Conservation (phyloP, 2,888 invertebrate species). For the Eilema sororculum region DNA sequence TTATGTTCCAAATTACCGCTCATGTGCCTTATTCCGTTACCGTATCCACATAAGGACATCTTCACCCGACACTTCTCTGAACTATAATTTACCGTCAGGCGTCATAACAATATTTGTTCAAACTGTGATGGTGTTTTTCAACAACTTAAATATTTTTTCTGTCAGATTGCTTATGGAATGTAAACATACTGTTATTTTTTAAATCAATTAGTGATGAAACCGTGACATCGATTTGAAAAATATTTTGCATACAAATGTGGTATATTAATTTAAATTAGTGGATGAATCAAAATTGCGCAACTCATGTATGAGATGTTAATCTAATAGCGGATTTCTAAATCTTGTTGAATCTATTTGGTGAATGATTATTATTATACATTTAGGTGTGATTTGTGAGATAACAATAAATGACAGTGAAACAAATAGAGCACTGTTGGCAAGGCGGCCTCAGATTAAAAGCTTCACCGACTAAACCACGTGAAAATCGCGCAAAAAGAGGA, state of each 20-base stretch:
- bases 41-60: conserved; percentile 35
- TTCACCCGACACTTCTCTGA: conserved; percentile 27
- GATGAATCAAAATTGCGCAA: conserved; percentile 39
- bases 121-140: conserved; percentile 21
- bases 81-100: conserved; percentile 32
- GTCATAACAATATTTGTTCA: conserved; percentile 40
- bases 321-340: conserved; percentile 36
- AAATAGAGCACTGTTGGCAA: conserved; percentile 77
- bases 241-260: conserved; percentile 41
- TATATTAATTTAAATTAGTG: conserved; percentile 41
- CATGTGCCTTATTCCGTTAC: conserved; percentile 38
- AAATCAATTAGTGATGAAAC: conserved; percentile 49
- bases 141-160: conserved; percentile 20
- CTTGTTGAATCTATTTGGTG: conserved; percentile 14
- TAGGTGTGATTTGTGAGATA: conserved; percentile 32
- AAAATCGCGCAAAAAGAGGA: conserved; percentile 86
- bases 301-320: conserved; percentile 34
- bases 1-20: conserved; percentile 38
- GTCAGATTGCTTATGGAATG: conserved; percentile 31
- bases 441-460: conserved; percentile 85
- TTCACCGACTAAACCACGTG: conserved; percentile 85
- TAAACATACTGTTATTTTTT: conserved; percentile 35
- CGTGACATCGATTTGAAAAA: conserved; percentile 36
- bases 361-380: conserved; percentile 15
- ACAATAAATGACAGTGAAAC: conserved; percentile 58